Conservation (phyloP, 2,797 vertebrate species). For the Melanotaenia maccullochi region DNA sequence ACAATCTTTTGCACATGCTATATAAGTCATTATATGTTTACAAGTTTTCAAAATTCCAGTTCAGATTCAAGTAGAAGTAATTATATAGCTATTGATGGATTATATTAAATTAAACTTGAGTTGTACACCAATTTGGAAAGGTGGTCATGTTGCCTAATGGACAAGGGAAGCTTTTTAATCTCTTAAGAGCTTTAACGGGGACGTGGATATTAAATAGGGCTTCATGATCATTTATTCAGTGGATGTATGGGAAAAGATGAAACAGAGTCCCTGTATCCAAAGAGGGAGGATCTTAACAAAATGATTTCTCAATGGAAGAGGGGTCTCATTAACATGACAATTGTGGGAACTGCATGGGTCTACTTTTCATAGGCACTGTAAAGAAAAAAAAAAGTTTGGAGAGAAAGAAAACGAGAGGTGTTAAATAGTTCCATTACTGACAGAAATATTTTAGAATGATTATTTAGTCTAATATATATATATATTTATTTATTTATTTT, state of each 20-base stretch:
- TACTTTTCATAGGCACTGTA: conserved; percentile 80
- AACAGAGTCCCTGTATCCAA: conserved; percentile 74
- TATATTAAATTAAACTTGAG: conserved; percentile 2
- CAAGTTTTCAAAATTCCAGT: neutral
- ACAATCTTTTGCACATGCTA: neutral
- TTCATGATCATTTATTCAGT: conserved; percentile 81
- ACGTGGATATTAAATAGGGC: conserved; percentile 68
- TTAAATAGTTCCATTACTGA: conserved; percentile 56
- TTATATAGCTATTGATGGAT: neutral
- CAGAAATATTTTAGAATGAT: conserved; percentile 36
- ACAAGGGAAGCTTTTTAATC: conserved; percentile 53
- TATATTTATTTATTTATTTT: too few species aligned
- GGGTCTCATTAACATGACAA: conserved; percentile 86
- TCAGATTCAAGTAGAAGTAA: neutral
- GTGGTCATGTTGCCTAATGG: neutral
- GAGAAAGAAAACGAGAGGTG: neutral
- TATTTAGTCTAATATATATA: conserved; percentile 15
- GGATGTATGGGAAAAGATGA: conserved; percentile 81
- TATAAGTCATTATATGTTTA: neutral
- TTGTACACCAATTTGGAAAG: conserved; percentile 13
- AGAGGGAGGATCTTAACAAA: conserved; percentile 83
- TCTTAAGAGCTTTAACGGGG: conserved; percentile 72
- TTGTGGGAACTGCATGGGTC: conserved; percentile 85
- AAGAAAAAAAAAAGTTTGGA: conserved; percentile 49
- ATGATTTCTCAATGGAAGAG: conserved; percentile 87